Base-by-base conservation (phyloP, 2,113 vertebrate species). In the Poecilia latipinna region DNA sequence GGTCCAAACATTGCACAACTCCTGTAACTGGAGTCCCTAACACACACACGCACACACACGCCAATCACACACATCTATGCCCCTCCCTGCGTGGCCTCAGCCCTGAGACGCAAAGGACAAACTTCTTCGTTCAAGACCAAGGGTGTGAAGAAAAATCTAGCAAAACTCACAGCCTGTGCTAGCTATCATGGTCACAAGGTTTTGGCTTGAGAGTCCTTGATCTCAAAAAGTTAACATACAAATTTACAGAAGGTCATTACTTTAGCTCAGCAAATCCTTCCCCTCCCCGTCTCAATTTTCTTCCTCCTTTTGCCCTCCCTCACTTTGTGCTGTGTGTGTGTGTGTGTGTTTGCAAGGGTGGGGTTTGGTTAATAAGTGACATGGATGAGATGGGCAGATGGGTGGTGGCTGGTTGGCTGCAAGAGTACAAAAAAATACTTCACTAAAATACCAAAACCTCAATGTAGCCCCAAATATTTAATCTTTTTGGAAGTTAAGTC, bases 1-100 rank as follows among this genome's bases (percentile, higher is more conserved):
- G 70, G 61, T 84, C 79, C 51, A 87, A 85, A 88, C 73, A 69
- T 86, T 88, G 82, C 80, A 77, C 75, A 90, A 90, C 66, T 69
- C 70, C 42, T 86, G 83, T 86, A 90, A 90, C 81, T 84, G 67
- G 85, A 90, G 74, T 82, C 72, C 51, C 6, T 72, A 0, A 67
- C 62, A 68, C 70, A 74, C 75, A 75, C 67, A 72, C 75, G 69
- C 48, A 65, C 70, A 70, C 44, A 63, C 72, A 78, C 68, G 0
- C 54, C 4, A 48, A 17, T 19, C 44, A 19, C 44, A 48, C 44
- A 48, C 17, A 19, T 19, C 78, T 31, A 39, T 1, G 3, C 68
- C 37, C 66, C 75, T 68, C 67, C 65, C 33, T 31, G 48, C 51
- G 57, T 42, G 62, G 62, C 31, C 70, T 33, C 48, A 12, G 54